These are phyloP conservation scores for Hermetia illucens DNA, from an alignment of 1,140 invertebrate species.

Conservation along the genomic window DNA sequence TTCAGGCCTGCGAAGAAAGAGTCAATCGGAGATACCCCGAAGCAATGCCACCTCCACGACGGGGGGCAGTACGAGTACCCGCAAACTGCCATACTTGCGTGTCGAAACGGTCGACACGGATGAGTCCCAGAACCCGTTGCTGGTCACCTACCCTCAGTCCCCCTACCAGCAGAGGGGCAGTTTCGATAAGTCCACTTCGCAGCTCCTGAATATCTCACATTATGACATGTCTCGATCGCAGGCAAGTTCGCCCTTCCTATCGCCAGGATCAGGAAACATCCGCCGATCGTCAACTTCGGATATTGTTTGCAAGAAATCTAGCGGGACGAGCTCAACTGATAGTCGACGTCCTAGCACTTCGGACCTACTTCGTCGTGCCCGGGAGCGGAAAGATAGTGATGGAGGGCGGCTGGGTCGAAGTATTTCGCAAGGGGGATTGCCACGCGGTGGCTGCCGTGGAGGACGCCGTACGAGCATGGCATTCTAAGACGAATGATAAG, in stretches of 20 bases:
- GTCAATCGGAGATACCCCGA: conserved; percentile 4
- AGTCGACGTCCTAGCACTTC: conserved; percentile 25
- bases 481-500: conserved; percentile 13
- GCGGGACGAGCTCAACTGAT: conserved; percentile 9
- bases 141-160: conserved; percentile 16
- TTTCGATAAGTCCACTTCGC: conserved; percentile 13
- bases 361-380: conserved; percentile 22
- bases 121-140: conserved; percentile 13
- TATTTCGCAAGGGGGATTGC: conserved; percentile 22
- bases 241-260: conserved; percentile 4
- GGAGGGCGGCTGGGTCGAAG: conserved; percentile 22
- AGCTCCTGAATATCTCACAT: conserved; percentile 10
- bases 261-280: conserved; percentile 4
- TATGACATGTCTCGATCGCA: conserved; percentile 2
- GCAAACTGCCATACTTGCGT: conserved; percentile 19
- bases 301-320: conserved; percentile 4
- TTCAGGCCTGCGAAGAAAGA: conserved; percentile 14
- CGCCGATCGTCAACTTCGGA: conserved; percentile 12
- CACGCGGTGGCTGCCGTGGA: conserved; percentile 13
- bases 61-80: conserved; percentile 5
- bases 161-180: conserved; percentile 16
- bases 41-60: conserved; percentile 2
- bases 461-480: conserved; percentile 28
- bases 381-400: conserved; percentile 26
- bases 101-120: conserved; percentile 25